phyloP scores from a whole-genome alignment of 2,888 invertebrate species.

The Diarsia dahlii region DNA sequence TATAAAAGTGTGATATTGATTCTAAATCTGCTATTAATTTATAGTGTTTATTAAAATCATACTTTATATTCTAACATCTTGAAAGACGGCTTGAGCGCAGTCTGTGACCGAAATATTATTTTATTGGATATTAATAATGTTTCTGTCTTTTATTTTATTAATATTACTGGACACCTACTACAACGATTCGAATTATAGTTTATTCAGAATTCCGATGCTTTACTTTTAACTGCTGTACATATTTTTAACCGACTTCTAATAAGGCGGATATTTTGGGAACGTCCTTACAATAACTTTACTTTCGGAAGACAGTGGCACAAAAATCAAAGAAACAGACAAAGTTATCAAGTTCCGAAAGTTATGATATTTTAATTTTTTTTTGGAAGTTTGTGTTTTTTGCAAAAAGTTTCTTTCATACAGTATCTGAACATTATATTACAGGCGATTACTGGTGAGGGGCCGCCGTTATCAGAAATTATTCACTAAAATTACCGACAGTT shows the following conservation, averaged over 20 bases:
- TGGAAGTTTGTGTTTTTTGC: no score
- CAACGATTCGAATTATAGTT: no score
- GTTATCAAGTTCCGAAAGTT: no score
- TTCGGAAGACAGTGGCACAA: no score
- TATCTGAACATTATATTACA: no score
- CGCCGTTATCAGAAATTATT: no score
- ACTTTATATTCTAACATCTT: conserved; percentile 60
- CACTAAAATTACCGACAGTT: neutral
- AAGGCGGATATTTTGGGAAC: no score
- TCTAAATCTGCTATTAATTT: conserved; percentile 48
- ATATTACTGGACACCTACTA: conserved; percentile 7
- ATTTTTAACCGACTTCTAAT: neutral
- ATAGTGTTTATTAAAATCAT: conserved; percentile 57
- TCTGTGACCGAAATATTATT: conserved; percentile 39
- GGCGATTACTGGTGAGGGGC: no score
- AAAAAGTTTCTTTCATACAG: no score
- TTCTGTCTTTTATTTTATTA: neutral
- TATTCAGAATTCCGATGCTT: neutral
- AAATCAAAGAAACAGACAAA: no score
- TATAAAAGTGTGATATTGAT: conserved; percentile 59
- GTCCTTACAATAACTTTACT: no score
- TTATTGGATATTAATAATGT: conserved; percentile 34
- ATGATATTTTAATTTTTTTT: no score
- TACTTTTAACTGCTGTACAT: neutral
- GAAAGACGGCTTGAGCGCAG: conserved; percentile 27